Percentiles rank a stretch among this genome's conserved stretches.
Conservation (phyloP, 1,140 invertebrate genomes). For the Trichonephila inaurata region DNA sequence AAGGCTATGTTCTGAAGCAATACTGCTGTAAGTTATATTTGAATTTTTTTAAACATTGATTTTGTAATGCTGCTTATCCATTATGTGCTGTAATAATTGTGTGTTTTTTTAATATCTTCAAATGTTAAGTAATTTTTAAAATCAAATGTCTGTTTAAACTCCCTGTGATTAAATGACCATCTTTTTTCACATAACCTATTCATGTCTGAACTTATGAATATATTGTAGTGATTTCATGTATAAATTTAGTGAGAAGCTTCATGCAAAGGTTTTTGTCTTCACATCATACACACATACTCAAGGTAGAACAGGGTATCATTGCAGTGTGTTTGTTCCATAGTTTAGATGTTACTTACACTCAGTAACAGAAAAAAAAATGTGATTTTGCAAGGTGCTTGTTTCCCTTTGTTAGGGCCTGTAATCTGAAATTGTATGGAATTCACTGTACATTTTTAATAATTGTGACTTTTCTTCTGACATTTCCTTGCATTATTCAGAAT, state of each 20-base stretch:
- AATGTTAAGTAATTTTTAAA: no score
- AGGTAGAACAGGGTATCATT: conserved; percentile 71
- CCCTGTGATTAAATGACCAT: no score
- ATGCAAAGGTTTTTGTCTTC: not conserved
- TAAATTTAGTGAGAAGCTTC: not conserved
- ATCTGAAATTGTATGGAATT: conserved; percentile 69
- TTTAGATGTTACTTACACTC: conserved; percentile 60
- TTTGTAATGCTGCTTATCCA: no score
- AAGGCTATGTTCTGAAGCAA: no score
- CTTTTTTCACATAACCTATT: not conserved
- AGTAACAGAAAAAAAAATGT: conserved; percentile 69
- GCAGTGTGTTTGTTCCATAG: conserved; percentile 73
- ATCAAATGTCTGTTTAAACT: no score
- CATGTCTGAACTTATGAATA: conserved; percentile 6
- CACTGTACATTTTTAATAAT: conserved; percentile 68
- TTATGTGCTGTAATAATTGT: no score
- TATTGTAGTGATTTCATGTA: not conserved
- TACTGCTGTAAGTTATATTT: no score
- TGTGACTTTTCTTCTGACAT: conserved; percentile 60
- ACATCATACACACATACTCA: not conserved
- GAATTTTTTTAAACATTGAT: no score
- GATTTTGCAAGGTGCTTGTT: conserved; percentile 75
- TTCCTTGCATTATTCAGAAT: conserved; percentile 66
- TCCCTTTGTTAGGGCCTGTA: conserved; percentile 67
- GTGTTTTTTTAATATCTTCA: no score